Conservation (phyloP, 2,888 invertebrate species). For the Scaptomyza reducta region DNA sequence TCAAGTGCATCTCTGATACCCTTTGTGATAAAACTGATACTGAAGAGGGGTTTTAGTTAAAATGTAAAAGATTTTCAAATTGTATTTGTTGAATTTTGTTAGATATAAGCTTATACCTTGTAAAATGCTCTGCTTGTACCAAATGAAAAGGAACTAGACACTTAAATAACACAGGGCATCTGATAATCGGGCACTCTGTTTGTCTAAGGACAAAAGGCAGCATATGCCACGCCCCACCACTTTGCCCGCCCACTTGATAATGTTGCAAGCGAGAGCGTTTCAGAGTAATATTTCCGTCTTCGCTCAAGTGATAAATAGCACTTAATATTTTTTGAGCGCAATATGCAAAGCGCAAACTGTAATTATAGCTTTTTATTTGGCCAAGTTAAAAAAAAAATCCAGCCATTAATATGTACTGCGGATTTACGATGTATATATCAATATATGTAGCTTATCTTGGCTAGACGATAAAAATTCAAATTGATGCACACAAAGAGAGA, state of each 20-base stretch:
- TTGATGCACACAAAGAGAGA: conserved; percentile 12
- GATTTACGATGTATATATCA: not conserved
- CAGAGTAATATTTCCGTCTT: conserved; percentile 56
- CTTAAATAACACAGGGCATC: not conserved
- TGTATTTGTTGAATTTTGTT: not conserved
- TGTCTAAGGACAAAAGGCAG: conserved; percentile 13
- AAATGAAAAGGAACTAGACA: not conserved
- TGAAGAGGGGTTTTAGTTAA: not conserved
- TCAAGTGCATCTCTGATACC: conserved; percentile 52
- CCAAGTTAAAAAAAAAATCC: too few species aligned
- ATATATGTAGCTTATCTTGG: not conserved
- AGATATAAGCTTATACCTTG: too few species aligned
- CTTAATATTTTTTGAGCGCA: conserved; percentile 44
- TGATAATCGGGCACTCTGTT: not conserved
- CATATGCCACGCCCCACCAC: too few species aligned
- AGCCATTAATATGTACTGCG: not conserved
- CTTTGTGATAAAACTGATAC: not conserved
- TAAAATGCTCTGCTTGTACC: too few species aligned
- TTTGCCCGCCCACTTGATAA: not conserved
- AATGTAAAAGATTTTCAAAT: not conserved
- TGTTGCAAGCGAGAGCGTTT: conserved; percentile 34
- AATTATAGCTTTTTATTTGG: too few species aligned
- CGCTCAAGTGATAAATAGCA: conserved; percentile 57
- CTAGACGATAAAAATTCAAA: conserved; percentile 28
- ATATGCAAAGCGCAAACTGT: conserved; percentile 9